These are phyloP conservation scores for Cettia cetti DNA, from an alignment of 2,113 vertebrate genomes.

Conservation along the genomic window DNA sequence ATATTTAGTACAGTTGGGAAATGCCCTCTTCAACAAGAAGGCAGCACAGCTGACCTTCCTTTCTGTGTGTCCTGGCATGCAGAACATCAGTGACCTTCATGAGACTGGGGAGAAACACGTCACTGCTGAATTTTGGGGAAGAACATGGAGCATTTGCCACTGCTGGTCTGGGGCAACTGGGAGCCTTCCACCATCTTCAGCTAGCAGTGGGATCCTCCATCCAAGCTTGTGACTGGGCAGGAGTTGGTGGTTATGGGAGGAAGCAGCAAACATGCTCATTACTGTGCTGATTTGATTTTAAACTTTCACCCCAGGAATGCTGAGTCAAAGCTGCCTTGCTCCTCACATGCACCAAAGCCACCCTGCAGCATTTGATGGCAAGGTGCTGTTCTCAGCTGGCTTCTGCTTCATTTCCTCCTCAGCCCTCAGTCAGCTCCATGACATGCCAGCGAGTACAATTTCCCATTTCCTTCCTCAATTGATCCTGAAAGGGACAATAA, in stretches of 20 bases:
- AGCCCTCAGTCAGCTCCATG: not conserved
- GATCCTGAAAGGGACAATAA: not conserved
- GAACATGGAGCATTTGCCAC: not conserved
- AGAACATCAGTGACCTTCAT: not conserved
- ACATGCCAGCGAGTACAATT: not conserved
- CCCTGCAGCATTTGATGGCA: fast-evolving
- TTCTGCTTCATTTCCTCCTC: not conserved
- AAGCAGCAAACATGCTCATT: not conserved
- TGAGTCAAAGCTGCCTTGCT: not conserved
- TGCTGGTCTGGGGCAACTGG: fast-evolving
- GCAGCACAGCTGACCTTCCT: not conserved
- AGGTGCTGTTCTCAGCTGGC: not conserved
- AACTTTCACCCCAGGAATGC: not conserved
- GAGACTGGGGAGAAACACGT: not conserved
- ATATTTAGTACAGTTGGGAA: not conserved
- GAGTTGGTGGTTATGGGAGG: not conserved
- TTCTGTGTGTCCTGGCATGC: not conserved
- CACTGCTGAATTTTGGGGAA: not conserved
- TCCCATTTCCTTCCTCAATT: not conserved
- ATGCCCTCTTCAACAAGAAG: not conserved
- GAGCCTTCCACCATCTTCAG: not conserved
- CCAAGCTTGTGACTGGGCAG: not conserved
- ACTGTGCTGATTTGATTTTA: not conserved
- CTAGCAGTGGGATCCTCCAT: fast-evolving
- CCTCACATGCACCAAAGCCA: not conserved